phyloP scores from a whole-genome alignment of 2,888 invertebrate genomes.

The Diaperis boleti region DNA sequence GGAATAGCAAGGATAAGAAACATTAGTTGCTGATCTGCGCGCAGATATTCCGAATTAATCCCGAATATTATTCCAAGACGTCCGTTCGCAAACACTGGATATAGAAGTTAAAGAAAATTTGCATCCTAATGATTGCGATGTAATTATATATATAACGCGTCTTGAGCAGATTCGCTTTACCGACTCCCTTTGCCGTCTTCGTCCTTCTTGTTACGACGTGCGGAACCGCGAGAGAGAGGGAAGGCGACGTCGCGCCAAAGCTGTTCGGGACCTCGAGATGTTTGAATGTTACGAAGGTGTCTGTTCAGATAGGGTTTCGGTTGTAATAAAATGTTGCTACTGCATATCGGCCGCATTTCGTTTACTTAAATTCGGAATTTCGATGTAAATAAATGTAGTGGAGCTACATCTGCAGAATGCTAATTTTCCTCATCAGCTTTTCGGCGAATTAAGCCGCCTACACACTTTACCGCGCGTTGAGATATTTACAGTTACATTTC shows the following conservation, averaged over 20 bases:
- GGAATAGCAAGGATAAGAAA: constrained; percentile 59
- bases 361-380: constrained; percentile 62
- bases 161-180: constrained; percentile 39
- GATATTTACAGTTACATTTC: too few relatives aligned
- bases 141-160: constrained; percentile 62
- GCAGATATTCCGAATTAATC: constrained; percentile 65
- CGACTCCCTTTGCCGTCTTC: constrained; percentile 5
- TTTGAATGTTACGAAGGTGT: constrained; percentile 60
- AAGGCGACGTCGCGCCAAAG: constrained; percentile 34
- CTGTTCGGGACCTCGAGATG: constrained; percentile 42
- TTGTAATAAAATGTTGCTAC: constrained; percentile 61
- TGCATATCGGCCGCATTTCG: constrained; percentile 59
- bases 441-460: constrained; percentile 20
- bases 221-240: constrained; percentile 36
- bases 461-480: constrained; percentile 20
- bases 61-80: constrained; percentile 64
- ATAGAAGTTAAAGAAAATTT: constrained; percentile 65
- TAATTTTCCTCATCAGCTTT: constrained; percentile 48
- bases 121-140: constrained; percentile 64
- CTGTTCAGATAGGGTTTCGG: constrained; percentile 60
- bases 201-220: constrained; percentile 25
- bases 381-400: constrained; percentile 61
- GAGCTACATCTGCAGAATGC: constrained; percentile 54
- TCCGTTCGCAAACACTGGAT: constrained; percentile 60
- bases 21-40: constrained; percentile 63